Percentiles rank a stretch among this genome's conserved stretches.
Evolutionary conservation across 1,140 invertebrate species (phyloP).

Genomic region (Eupristina koningsbergeri): DNA sequence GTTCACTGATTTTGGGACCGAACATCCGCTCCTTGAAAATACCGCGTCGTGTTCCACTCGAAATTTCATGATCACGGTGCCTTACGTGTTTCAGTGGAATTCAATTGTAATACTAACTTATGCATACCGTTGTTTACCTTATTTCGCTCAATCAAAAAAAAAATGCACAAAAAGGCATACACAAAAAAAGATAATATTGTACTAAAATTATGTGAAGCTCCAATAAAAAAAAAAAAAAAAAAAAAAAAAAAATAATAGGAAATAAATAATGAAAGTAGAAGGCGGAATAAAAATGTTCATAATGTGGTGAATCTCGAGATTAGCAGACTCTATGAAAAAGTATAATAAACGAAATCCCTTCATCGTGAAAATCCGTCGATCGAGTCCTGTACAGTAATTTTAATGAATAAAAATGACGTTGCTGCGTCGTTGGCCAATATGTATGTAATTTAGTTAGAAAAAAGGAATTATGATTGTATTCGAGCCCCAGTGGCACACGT

Average conservation of each 20-base stretch:
- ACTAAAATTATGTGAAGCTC: background rate
- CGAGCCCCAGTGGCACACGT: slow-evolving; percentile 57
- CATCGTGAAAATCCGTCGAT: slow-evolving; percentile 53
- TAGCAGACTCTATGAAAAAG: slow-evolving; percentile 21
- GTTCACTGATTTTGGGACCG: background rate
- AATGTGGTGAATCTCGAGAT: slow-evolving; percentile 18
- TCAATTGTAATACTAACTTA: background rate
- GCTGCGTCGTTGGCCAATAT: slow-evolving; percentile 52
- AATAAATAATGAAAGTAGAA: slow-evolving; percentile 42
- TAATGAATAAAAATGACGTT: slow-evolving; percentile 24
- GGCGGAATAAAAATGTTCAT: slow-evolving; percentile 31
- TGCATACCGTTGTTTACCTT: background rate
- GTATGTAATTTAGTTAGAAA: slow-evolving; percentile 58
- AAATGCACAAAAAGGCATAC: slow-evolving; percentile 15
- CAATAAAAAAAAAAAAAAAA: background rate
- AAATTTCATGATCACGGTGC: slow-evolving; percentile 51
- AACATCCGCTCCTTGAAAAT: background rate
- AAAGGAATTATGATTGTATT: slow-evolving; percentile 52
- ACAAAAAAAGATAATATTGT: slow-evolving; percentile 17
- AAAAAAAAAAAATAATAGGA: background rate
- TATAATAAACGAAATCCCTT: slow-evolving; percentile 43
- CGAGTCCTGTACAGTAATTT: slow-evolving; percentile 48
- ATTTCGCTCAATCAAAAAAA: background rate
- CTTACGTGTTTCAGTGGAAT: slow-evolving; percentile 50
- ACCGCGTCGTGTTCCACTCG: slow-evolving; percentile 21